Evolutionary conservation across 1,140 invertebrate species (phyloP).

Genomic region (Araneus ventricosus): DNA sequence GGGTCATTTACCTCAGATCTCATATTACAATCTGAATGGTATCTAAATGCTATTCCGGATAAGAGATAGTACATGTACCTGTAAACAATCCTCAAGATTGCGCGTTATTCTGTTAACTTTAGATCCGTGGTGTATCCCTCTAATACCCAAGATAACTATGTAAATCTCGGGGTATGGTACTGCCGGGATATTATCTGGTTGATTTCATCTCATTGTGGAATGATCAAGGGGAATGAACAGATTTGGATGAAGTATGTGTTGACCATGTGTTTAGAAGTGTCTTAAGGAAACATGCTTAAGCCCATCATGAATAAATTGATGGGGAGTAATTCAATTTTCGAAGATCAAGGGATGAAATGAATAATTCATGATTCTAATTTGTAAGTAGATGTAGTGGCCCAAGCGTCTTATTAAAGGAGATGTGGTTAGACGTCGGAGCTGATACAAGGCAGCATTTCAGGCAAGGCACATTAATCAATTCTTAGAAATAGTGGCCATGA

Average conservation of each 20-base stretch:
- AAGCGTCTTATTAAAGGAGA: slow-evolving; percentile 13
- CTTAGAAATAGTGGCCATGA: not conserved
- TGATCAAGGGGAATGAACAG: not conserved
- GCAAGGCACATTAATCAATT: not conserved
- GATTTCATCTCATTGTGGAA: slow-evolving; percentile 26
- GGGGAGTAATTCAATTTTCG: slow-evolving; percentile 14
- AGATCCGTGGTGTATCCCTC: not conserved
- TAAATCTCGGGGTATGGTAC: not conserved
- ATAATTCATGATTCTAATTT: slow-evolving; percentile 12
- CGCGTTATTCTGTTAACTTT: not conserved
- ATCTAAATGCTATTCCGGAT: not conserved
- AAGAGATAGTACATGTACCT: not conserved
- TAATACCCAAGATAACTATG: not conserved
- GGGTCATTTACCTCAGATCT: too few relatives aligned
- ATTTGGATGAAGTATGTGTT: slow-evolving; percentile 9
- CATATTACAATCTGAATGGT: too few relatives aligned
- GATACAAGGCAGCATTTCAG: not conserved
- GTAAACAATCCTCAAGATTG: not conserved
- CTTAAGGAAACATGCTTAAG: slow-evolving; percentile 9
- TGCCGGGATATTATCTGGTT: not conserved
- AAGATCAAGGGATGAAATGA: slow-evolving; percentile 14
- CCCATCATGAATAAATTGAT: slow-evolving; percentile 34
- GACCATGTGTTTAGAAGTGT: slow-evolving; percentile 12
- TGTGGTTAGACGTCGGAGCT: not conserved
- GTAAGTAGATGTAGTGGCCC: not conserved